Percentiles rank a stretch among this genome's conserved stretches.
Evolutionary conservation across 2,888 invertebrate genomes (phyloP).

Genomic region (Phyto melanocephala): DNA sequence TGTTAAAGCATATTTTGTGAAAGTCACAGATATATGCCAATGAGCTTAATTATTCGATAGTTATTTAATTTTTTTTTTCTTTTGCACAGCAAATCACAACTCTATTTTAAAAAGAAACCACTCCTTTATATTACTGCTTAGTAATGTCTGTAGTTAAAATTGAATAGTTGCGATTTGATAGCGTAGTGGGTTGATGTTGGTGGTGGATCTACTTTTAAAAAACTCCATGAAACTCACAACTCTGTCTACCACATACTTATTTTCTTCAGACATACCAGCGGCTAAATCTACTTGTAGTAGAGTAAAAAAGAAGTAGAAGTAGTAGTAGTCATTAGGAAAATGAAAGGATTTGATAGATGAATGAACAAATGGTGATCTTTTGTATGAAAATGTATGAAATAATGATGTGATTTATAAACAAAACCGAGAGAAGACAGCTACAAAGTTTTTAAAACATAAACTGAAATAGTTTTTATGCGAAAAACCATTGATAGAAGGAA

Average conservation of each 20-base stretch:
- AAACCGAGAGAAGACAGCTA: conserved; percentile 41
- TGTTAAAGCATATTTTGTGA: no score
- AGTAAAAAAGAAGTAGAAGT: conserved; percentile 6
- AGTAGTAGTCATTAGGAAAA: conserved; percentile 64
- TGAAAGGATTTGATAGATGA: conserved; percentile 66
- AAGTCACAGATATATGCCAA: no score
- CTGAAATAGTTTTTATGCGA: conserved; percentile 62
- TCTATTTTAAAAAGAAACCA: background rate
- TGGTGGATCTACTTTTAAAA: conserved; percentile 43
- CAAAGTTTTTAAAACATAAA: conserved; percentile 46
- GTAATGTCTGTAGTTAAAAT: conserved; percentile 19
- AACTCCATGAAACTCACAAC: conserved; percentile 28
- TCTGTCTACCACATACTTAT: conserved; percentile 17
- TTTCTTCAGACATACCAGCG: background rate
- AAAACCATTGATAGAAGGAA: conserved; percentile 51
- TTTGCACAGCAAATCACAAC: no score
- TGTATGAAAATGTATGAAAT: conserved; percentile 65
- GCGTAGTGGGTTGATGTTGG: conserved; percentile 53
- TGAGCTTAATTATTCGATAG: no score
- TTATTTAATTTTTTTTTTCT: no score
- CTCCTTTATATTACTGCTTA: conserved; percentile 2
- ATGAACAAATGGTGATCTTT: conserved; percentile 65
- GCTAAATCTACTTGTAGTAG: conserved; percentile 17
- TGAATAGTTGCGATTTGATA: conserved; percentile 30
- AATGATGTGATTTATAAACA: conserved; percentile 65